Conservation (phyloP, 2,113 vertebrate species). For the Phaethon lepturus region DNA sequence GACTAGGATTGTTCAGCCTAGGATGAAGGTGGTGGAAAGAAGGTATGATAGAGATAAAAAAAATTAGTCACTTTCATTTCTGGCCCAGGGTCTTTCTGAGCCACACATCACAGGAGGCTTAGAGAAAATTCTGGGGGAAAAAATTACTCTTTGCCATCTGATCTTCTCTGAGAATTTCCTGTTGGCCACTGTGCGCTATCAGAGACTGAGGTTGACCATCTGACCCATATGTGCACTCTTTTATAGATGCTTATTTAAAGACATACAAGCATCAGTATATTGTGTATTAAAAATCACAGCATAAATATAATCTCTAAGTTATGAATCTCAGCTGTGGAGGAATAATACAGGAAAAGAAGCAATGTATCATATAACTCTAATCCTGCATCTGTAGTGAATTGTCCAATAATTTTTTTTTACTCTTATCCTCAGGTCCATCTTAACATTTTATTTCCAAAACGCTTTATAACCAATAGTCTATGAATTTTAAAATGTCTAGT, state of each 20-base stretch:
- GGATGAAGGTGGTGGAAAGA: not conserved
- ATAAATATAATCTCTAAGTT: not conserved
- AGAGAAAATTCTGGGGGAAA: not conserved
- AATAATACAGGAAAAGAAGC: not conserved
- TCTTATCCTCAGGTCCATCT: not conserved
- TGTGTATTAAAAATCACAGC: not conserved
- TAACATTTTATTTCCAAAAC: not conserved
- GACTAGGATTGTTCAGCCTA: not conserved
- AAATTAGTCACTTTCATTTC: not conserved
- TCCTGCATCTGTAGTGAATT: not conserved
- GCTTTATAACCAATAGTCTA: not conserved
- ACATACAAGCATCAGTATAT: not conserved
- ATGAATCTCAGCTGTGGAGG: not conserved
- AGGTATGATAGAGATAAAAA: not conserved
- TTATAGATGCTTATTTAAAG: not conserved
- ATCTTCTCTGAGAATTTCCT: not conserved
- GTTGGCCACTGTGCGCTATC: not conserved
- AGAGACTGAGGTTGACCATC: not conserved
- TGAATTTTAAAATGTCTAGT: not conserved
- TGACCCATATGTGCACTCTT: not conserved
- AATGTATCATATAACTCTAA: not conserved
- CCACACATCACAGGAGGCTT: not conserved
- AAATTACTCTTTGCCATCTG: not conserved
- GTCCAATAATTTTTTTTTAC: not conserved
- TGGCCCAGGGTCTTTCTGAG: not conserved